Evolutionary conservation across 23 tunicate genomes (phyloP), one percentile per base, ranked within the genome.

Genomic region (Halocynthia aurantium): DNA sequence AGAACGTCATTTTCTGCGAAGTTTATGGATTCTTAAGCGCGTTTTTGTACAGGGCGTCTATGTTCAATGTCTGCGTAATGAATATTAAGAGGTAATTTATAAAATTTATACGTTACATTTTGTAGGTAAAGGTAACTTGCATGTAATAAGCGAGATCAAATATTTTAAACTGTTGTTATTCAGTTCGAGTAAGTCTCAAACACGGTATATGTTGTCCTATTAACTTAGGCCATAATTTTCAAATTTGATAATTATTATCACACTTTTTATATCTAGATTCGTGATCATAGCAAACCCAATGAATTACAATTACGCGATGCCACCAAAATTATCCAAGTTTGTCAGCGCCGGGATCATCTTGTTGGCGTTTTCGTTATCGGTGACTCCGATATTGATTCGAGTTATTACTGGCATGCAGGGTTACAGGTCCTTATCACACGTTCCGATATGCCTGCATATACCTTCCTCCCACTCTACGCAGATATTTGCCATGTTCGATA

Each of bases 31-130:
- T 74, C 0, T n/a, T 74, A 8, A 74, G 53, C 11, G 56, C 55
- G 55, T 74, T 56, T 54, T 49, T 74, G 0, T 11, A 54, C 62
- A 6, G 78, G n/a, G 78, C 78, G 17, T 74, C 78, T 7, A 53
- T 74, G 78, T 64, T 74, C 13, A 74, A 74, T 18, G 62, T 74
- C 13, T 74, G 78, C 22, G 78, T 64, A 7, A 74, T 74, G 22
- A 74, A 74, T 53, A 22, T 54, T 5, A 64, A 54, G 56, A 74
- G 78, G 78, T 74, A 74, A 74, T 62, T 49, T 44, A 0, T n/a
- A 68, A 68, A 68, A 12, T 15, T 11, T 18, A 68, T 12, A 15
- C 44, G 1, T 31, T 31, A 31, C 44, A 31, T 31, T 31, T 31
- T n/a, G n/a, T n/a, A n/a, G n/a, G n/a, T n/a, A n/a, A n/a, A n/a